A percentile compares a stretch with the other conserved stretches of the same genome.
phyloP scores from a whole-genome alignment of 2,113 vertebrate genomes.

The Serinus canaria region DNA sequence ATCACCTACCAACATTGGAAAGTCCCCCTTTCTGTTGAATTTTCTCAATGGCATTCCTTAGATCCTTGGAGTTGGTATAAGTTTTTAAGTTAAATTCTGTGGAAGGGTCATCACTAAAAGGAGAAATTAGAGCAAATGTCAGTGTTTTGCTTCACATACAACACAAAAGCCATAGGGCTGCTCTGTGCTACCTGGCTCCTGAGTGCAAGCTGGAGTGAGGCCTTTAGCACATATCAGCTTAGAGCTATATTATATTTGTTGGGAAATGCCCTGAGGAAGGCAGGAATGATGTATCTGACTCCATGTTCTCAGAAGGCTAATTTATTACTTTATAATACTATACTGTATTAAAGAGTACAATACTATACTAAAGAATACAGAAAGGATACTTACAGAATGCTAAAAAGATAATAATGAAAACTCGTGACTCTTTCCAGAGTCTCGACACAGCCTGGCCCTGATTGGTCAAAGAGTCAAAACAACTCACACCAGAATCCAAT shows the following conservation, averaged over 20 bases:
- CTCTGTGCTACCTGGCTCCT: background rate
- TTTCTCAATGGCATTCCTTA: constrained; percentile 87
- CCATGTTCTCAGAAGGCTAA: too few species aligned
- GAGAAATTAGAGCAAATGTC: constrained; percentile 32
- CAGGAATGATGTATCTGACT: too few species aligned
- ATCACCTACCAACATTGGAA: constrained; percentile 90
- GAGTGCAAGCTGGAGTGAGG: background rate
- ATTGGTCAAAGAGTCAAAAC: too few species aligned
- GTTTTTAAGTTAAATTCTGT: constrained; percentile 89
- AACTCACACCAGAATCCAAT: too few species aligned
- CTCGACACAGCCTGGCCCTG: too few species aligned
- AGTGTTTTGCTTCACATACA: background rate
- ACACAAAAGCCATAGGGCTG: background rate
- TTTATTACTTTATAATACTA: too few species aligned
- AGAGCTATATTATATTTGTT: background rate
- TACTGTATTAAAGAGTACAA: too few species aligned
- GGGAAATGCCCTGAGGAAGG: too few species aligned
- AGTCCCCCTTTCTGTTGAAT: constrained; percentile 91
- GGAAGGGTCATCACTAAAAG: constrained; percentile 84
- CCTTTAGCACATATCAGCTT: fast-evolving
- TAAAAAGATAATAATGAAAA: too few species aligned
- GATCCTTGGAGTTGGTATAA: constrained; percentile 81
- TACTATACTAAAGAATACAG: too few species aligned
- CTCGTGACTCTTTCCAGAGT: too few species aligned
- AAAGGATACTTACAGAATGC: too few species aligned